phyloP scores from a whole-genome alignment of 2,797 vertebrate species.

The Apogon hyalosoma region DNA sequence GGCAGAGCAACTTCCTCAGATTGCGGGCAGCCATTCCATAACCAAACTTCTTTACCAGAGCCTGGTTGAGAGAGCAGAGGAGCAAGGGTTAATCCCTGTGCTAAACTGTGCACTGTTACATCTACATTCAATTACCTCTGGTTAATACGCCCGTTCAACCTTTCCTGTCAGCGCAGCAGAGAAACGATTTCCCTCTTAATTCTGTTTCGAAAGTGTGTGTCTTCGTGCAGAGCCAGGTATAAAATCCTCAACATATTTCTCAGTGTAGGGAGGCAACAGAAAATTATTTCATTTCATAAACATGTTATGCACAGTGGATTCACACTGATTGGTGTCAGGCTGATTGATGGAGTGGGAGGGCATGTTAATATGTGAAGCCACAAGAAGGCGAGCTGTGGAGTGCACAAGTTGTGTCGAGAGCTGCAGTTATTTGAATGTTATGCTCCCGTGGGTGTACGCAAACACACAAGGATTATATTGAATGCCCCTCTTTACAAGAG shows the following conservation, averaged over 20 bases:
- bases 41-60: slow-evolving; percentile 13
- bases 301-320: slow-evolving; percentile 55
- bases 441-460: slow-evolving; percentile 8
- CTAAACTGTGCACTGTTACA: slow-evolving; percentile 64
- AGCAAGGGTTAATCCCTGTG: slow-evolving; percentile 65
- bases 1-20: slow-evolving; percentile 24
- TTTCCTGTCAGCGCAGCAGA: slow-evolving; percentile 44
- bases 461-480: slow-evolving; percentile 26
- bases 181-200: slow-evolving; percentile 65
- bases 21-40: background rate
- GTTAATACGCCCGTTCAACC: slow-evolving; percentile 71
- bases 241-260: slow-evolving; percentile 54
- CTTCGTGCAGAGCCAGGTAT: slow-evolving; percentile 50
- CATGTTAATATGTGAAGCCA: slow-evolving; percentile 67
- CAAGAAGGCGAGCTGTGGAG: slow-evolving; percentile 46
- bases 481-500: slow-evolving; percentile 40
- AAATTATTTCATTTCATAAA: slow-evolving; percentile 66
- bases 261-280: slow-evolving; percentile 38
- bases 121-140: slow-evolving; percentile 80
- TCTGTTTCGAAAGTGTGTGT: slow-evolving; percentile 52
- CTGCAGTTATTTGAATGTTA: slow-evolving; percentile 19
- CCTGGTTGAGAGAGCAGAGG: slow-evolving; percentile 43
- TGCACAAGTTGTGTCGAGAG: slow-evolving; percentile 42
- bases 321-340: slow-evolving; percentile 67
- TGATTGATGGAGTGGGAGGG: slow-evolving; percentile 74